These are phyloP conservation scores for Heliothis peltigera DNA, from an alignment of 2,888 invertebrate genomes.

Conservation along the genomic window DNA sequence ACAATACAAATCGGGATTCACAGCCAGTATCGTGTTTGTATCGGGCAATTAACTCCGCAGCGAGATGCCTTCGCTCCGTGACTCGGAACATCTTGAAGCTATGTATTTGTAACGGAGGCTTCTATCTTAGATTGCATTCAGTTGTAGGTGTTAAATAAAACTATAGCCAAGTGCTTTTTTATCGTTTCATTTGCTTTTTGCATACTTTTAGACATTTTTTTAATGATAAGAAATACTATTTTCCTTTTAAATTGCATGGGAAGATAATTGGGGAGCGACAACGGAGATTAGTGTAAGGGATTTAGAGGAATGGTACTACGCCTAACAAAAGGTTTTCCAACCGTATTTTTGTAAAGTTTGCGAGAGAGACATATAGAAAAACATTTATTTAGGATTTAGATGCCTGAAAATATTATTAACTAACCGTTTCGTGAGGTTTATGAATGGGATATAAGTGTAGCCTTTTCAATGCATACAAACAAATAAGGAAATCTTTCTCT, in stretches of 20 bases:
- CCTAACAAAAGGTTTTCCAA: too few species aligned
- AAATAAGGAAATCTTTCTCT: too few species aligned
- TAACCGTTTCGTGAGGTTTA: too few species aligned
- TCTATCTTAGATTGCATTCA: conserved; percentile 13
- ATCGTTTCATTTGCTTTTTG: conserved; percentile 1
- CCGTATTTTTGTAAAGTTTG: too few species aligned
- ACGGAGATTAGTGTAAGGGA: too few species aligned
- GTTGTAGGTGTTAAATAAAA: conserved; percentile 13
- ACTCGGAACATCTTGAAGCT: conserved; percentile 39
- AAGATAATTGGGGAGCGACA: too few species aligned
- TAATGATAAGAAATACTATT: conserved; percentile 1
- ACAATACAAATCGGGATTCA: conserved; percentile 16
- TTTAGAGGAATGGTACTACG: too few species aligned
- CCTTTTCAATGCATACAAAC: too few species aligned
- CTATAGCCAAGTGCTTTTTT: neutral
- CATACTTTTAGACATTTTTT: neutral
- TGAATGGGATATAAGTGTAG: too few species aligned
- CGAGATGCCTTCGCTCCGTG: conserved; percentile 21
- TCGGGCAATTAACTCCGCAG: conserved; percentile 41
- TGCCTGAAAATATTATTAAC: too few species aligned
- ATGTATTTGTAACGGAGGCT: conserved; percentile 21
- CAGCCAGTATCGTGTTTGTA: conserved; percentile 19
- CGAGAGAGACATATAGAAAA: too few species aligned
- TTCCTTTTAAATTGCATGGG: neutral
- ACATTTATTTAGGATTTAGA: too few species aligned